These are phyloP conservation scores for Muntiacus muntjak DNA, from an alignment of 2,113 vertebrate species.

Conservation along the genomic window DNA sequence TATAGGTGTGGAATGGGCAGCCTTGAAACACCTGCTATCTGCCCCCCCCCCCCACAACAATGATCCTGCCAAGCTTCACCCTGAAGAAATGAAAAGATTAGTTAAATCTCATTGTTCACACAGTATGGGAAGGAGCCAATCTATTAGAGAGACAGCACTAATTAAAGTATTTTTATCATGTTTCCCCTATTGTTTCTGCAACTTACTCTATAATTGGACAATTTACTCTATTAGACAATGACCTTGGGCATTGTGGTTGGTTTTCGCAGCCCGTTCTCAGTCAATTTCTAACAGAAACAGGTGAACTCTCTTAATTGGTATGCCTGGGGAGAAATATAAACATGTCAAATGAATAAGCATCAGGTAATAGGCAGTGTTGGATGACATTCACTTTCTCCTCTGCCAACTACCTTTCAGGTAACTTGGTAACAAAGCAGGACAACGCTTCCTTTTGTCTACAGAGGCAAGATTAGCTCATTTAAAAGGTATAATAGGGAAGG, in stretches of 20 bases:
- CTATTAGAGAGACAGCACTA: slow-evolving; percentile 60
- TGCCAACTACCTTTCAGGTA: slow-evolving; percentile 45
- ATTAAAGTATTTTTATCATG: slow-evolving; percentile 69
- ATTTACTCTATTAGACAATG: slow-evolving; percentile 70
- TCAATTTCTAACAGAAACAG: slow-evolving; percentile 61
- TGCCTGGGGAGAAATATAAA: slow-evolving; percentile 66
- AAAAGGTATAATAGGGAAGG: background rate
- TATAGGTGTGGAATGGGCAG: background rate
- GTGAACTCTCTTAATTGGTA: slow-evolving; percentile 67
- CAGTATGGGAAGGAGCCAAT: slow-evolving; percentile 1
- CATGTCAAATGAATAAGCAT: slow-evolving; percentile 58
- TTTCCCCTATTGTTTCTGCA: slow-evolving; percentile 60
- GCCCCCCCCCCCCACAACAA: background rate
- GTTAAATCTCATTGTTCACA: slow-evolving; percentile 23
- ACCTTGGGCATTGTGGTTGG: slow-evolving; percentile 62
- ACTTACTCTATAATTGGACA: slow-evolving; percentile 64
- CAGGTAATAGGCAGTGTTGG: slow-evolving; percentile 26
- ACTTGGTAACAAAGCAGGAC: slow-evolving; percentile 13
- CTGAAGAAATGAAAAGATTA: slow-evolving; percentile 52
- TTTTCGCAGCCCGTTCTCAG: slow-evolving; percentile 31
- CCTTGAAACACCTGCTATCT: background rate
- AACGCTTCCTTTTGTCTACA: background rate
- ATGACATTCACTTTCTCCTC: slow-evolving; percentile 50
- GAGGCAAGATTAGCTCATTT: slow-evolving; percentile 14
- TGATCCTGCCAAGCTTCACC: slow-evolving; percentile 16